Evolutionary conservation across 2,797 vertebrate species (phyloP).

Genomic region (Liparis tanakae): DNA sequence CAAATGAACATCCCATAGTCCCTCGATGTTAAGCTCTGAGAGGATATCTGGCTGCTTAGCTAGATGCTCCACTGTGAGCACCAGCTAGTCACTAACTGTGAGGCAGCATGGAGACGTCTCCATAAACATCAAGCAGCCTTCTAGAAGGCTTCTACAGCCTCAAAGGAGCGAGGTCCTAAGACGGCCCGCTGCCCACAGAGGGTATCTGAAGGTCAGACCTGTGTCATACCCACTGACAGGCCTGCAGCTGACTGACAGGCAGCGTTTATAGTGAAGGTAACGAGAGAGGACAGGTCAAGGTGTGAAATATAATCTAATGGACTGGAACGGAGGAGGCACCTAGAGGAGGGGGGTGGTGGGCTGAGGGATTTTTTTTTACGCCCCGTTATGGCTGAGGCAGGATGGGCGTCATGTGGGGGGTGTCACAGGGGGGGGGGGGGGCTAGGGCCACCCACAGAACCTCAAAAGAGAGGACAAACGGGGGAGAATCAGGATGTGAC

Average conservation of each 20-base stretch:
- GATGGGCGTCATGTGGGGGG: background rate
- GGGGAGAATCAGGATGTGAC: background rate
- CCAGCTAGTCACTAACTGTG: too few species aligned
- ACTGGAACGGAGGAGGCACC: slow-evolving; percentile 22
- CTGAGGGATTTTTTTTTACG: background rate
- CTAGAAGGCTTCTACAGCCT: background rate
- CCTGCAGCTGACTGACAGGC: slow-evolving; percentile 44
- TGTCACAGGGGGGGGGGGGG: slow-evolving; percentile 6
- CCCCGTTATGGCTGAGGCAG: background rate
- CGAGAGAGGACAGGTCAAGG: slow-evolving; percentile 64
- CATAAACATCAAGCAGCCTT: background rate
- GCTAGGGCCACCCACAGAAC: slow-evolving; percentile 27
- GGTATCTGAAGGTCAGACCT: slow-evolving; percentile 57
- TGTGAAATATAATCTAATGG: slow-evolving; percentile 78
- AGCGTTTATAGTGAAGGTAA: slow-evolving; percentile 60
- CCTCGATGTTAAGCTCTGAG: background rate
- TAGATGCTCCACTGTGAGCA: too few species aligned
- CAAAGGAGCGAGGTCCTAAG: slow-evolving; percentile 20
- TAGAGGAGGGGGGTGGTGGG: slow-evolving; percentile 8
- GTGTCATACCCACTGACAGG: slow-evolving; percentile 55
- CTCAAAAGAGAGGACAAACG: slow-evolving; percentile 14
- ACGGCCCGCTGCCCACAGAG: slow-evolving; percentile 34
- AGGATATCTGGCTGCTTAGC: background rate
- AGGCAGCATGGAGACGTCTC: background rate
- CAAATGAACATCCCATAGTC: background rate